phyloP scores from a whole-genome alignment of 2,113 vertebrate species.

The Syrmaticus mikado region DNA sequence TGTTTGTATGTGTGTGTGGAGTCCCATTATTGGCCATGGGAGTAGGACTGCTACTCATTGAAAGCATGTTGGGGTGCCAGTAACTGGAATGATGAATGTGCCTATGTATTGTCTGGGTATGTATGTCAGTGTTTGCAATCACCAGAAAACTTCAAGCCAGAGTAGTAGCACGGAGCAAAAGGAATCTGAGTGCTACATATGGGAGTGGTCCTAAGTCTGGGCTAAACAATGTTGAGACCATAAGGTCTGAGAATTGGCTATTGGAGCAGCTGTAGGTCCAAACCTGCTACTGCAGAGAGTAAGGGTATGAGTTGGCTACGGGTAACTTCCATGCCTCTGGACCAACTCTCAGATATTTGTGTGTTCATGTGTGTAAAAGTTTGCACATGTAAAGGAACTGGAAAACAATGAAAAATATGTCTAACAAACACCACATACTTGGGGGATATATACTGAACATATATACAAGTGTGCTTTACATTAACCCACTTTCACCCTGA shows the following conservation, averaged over 20 bases:
- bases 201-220: neutral
- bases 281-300: neutral
- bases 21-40: accelerated
- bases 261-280: accelerated
- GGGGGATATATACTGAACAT: neutral
- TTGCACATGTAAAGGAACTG: neutral
- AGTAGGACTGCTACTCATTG: neutral
- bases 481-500: neutral
- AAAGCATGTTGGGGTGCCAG: accelerated
- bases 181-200: accelerated
- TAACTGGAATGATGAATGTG: neutral
- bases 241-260: neutral
- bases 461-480: neutral
- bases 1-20: neutral
- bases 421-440: neutral
- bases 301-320: neutral
- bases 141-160: neutral
- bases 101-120: neutral
- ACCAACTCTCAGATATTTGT: neutral
- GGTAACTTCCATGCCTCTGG: neutral
- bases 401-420: neutral
- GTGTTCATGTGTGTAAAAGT: neutral
- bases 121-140: neutral
- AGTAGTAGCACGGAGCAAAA: neutral
- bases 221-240: accelerated